A percentile compares a stretch with the other conserved stretches of the same genome.
Conservation (phyloP, 2,113 vertebrate species). For the Pedetes capensis region DNA sequence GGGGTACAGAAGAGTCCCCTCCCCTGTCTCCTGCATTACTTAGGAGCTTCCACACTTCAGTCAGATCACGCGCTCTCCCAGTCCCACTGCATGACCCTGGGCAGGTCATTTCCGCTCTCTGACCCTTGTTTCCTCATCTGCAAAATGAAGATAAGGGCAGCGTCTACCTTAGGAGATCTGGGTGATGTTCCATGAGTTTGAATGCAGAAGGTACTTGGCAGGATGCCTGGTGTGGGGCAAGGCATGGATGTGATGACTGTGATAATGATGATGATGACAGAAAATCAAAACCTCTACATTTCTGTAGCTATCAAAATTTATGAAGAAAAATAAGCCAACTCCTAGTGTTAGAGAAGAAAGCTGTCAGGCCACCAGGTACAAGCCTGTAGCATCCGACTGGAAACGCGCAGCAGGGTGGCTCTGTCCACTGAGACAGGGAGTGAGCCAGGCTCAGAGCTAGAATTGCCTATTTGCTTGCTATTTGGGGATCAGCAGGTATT, state of each 20-base stretch:
- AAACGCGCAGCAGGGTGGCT: neutral
- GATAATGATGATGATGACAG: neutral
- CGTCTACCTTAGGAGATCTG: neutral
- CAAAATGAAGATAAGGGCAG: neutral
- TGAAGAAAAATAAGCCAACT: neutral
- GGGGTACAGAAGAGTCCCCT: neutral
- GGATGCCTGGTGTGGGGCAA: neutral
- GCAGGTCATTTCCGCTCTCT: neutral
- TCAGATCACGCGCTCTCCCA: neutral
- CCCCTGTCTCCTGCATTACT: too few species aligned
- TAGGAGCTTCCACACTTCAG: neutral
- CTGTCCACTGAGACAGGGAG: neutral
- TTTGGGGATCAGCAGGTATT: fast-evolving
- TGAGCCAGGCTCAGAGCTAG: fast-evolving
- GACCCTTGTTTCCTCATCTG: neutral
- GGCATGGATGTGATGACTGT: neutral
- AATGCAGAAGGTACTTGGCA: neutral
- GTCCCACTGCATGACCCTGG: neutral
- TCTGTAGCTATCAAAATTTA: neutral
- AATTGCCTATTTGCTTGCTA: fast-evolving
- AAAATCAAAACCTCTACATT: neutral
- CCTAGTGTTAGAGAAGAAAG: neutral
- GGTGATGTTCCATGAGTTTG: neutral
- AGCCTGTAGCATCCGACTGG: neutral
- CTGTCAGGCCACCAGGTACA: neutral